Evolutionary conservation across 1,140 invertebrate genomes (phyloP).

Genomic region (Aphelenchoides fujianensis): DNA sequence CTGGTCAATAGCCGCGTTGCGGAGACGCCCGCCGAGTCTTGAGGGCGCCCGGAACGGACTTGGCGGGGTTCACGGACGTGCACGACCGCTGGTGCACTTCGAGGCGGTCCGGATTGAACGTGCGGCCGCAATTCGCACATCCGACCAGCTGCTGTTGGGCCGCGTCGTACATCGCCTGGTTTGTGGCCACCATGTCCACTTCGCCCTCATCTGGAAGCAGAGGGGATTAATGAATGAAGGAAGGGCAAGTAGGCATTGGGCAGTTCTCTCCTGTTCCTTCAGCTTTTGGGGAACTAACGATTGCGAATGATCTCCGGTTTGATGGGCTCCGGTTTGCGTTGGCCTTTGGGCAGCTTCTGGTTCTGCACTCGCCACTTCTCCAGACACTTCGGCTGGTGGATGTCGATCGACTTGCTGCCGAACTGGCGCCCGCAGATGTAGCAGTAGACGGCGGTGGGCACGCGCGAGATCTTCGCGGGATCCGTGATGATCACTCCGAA

Average conservation of each 20-base stretch:
- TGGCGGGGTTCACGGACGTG: conserved; percentile 61
- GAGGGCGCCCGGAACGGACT: not conserved
- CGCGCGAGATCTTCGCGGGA: conserved; percentile 1
- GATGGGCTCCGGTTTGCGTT: conserved; percentile 68
- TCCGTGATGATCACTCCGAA: conserved; percentile 8
- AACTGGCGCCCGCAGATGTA: conserved; percentile 76
- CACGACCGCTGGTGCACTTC: conserved; percentile 71
- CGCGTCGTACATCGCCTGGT: conserved; percentile 68
- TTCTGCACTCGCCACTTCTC: conserved; percentile 74
- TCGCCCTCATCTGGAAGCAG: conserved; percentile 55
- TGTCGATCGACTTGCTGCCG: conserved; percentile 71
- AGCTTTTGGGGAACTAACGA: conserved; percentile 47
- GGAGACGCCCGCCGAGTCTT: conserved; percentile 11
- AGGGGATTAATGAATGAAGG: conserved; percentile 5
- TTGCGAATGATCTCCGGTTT: conserved; percentile 69
- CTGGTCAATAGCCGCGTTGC: not conserved
- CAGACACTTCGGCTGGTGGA: conserved; percentile 76
- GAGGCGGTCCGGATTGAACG: conserved; percentile 71
- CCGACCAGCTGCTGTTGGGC: conserved; percentile 69
- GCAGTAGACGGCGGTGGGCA: conserved; percentile 67
- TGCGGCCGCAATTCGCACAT: conserved; percentile 71
- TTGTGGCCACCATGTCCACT: conserved; percentile 66
- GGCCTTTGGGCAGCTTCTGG: conserved; percentile 68
- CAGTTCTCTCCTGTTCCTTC: not conserved
- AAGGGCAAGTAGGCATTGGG: no score